Conservation (phyloP, 2,888 invertebrate species). For the Craniophora ligustri region DNA sequence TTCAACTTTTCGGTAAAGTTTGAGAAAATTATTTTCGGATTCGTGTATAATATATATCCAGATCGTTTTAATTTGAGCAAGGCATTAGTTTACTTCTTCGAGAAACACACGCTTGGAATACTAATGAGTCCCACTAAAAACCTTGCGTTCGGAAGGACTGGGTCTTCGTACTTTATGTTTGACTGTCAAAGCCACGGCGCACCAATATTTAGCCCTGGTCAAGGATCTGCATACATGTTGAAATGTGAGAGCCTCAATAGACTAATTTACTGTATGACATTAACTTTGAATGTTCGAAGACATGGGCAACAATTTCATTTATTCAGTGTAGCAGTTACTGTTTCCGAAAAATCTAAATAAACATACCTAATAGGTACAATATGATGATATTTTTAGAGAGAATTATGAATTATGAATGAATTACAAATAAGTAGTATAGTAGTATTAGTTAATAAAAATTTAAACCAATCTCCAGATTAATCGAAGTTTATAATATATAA, state of each 20-base stretch:
- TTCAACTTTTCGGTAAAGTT: constrained; percentile 88
- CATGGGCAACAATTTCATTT: constrained; percentile 88
- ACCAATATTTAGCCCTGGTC: constrained; percentile 89
- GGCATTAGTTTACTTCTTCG: constrained; percentile 89
- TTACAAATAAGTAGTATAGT: too few relatives aligned
- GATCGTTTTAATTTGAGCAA: constrained; percentile 90
- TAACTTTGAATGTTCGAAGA: constrained; percentile 88
- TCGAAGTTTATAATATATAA: too few relatives aligned
- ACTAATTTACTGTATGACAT: constrained; percentile 89
- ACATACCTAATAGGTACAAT: too few relatives aligned
- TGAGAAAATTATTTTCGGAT: constrained; percentile 89
- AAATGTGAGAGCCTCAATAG: constrained; percentile 89
- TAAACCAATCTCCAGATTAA: too few relatives aligned
- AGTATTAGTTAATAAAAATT: too few relatives aligned
- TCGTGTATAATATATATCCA: constrained; percentile 87
- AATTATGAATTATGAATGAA: too few relatives aligned
- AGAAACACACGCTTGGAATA: constrained; percentile 85
- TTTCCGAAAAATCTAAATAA: constrained; percentile 71
- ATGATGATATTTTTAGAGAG: not conserved
- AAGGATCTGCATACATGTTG: constrained; percentile 89
- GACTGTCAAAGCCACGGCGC: constrained; percentile 90
- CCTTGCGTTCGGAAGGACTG: constrained; percentile 84
- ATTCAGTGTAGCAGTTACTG: constrained; percentile 68
- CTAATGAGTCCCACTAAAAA: constrained; percentile 86
- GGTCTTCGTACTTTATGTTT: constrained; percentile 90